Conservation (phyloP, 37 sponge, comb jelly and placozoan species). For the Agelas oroides region DNA sequence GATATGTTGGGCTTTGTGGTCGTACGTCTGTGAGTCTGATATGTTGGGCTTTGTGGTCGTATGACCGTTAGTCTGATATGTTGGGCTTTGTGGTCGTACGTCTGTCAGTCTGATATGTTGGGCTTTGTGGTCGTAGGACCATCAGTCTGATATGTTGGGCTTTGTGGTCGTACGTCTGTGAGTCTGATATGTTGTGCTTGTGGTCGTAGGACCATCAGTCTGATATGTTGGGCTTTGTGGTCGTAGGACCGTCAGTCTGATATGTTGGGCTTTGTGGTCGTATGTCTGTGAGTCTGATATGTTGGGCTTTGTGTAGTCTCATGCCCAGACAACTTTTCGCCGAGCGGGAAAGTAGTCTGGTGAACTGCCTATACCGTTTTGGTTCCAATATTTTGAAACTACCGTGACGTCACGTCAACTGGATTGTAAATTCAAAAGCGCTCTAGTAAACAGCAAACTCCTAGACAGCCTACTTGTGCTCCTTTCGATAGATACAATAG, state of each 20-base stretch:
- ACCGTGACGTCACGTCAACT: no score
- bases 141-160: constrained; percentile 23
- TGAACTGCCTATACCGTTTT: no score
- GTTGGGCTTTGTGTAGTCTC: no score
- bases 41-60: constrained; percentile 11
- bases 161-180: not conserved
- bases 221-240: constrained; percentile 25
- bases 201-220: constrained; percentile 4
- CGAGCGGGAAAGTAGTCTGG: no score
- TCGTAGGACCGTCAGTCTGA: constrained; percentile 9
- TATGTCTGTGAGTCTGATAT: no score
- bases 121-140: constrained; percentile 10
- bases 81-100: constrained; percentile 6
- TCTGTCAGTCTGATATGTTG: constrained; percentile 22
- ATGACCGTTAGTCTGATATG: not conserved
- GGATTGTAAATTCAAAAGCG: no score
- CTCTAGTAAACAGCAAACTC: no score
- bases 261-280: constrained; percentile 5
- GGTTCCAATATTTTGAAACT: no score
- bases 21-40: constrained; percentile 10
- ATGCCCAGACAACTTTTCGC: no score
- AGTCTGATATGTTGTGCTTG: constrained; percentile 7
- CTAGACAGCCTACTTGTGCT: no score
- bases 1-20: constrained; percentile 22
- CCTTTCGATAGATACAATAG: no score